These are phyloP conservation scores for Aphidius colemani DNA, from an alignment of 2,888 invertebrate species.

Conservation along the genomic window DNA sequence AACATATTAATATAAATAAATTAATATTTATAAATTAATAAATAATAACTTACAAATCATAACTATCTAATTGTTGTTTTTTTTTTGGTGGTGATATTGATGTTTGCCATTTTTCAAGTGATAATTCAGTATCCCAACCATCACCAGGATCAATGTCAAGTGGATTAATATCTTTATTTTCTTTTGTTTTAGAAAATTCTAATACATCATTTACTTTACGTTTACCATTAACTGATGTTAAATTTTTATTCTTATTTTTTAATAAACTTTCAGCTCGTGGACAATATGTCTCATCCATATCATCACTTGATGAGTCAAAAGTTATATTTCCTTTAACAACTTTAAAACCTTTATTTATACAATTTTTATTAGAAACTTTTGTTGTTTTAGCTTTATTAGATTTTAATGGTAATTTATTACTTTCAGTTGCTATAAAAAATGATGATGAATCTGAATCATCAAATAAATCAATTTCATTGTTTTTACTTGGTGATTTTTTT, in stretches of 20 bases:
- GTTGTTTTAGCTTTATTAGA: background rate
- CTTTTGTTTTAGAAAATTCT: background rate
- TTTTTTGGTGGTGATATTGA: slow-evolving; percentile 28
- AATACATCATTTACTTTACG: background rate
- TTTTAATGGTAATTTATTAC: background rate
- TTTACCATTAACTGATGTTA: background rate
- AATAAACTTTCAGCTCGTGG: slow-evolving; percentile 32
- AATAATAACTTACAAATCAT: slow-evolving; percentile 36
- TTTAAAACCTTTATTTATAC: background rate
- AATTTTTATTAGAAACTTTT: background rate
- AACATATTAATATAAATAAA: background rate
- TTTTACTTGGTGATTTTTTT: slow-evolving; percentile 23
- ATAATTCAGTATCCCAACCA: slow-evolving; percentile 32
- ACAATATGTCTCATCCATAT: slow-evolving; percentile 44
- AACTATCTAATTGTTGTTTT: slow-evolving; percentile 35
- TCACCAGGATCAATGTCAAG: slow-evolving; percentile 25
- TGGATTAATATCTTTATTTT: slow-evolving; percentile 26
- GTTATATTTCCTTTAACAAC: background rate
- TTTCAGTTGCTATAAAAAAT: background rate
- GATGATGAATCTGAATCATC: slow-evolving; percentile 23
- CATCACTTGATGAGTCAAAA: slow-evolving; percentile 1
- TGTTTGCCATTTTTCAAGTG: slow-evolving; percentile 25
- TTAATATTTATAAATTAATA: background rate
- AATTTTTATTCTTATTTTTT: slow-evolving; percentile 11
- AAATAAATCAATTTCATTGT: slow-evolving; percentile 31